Base-by-base conservation (phyloP, 2,888 invertebrate species). In the Ditula angustiorana region DNA sequence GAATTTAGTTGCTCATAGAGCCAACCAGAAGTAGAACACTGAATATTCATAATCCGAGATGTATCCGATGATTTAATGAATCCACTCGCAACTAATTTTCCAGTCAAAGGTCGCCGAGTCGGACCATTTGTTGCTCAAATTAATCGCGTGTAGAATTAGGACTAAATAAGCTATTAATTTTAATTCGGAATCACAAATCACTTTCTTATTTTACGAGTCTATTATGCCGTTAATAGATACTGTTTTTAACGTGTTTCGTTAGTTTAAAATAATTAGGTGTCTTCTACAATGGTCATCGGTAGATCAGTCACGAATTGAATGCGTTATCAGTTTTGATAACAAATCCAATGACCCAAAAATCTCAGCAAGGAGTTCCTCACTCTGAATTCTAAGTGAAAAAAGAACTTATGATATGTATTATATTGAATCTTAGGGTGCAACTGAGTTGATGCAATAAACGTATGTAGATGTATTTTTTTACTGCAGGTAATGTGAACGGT, bases 61-160 rank as follows among this genome's bases (percentile, higher is more conserved):
- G 56, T 41, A 41, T 50, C 24, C 16, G 49, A 57, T 57, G 62
- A 62, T 50, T 49, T 56, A 62, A 30, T 30, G 37, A 49, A 30
- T 44, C 30, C 16, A 46, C 16, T 46, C 23, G 49, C 56, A 24
- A 57, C 49, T 41, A 50, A 57, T 63, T 63, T 58, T 57, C 57
- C 44, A 63, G 53, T 46, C 46, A 64, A 47, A 64, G 64, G 52
- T 59, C 28, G 53, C 33, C 52, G 44, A 44, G 57, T 44, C 44
- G 50, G 19, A 44, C 50, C 57, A 52, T 59, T 59, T 37, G 47
- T 58, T 16, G 58, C 37, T 47, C 33, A 37, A 64, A 64, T 64
- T 64, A 64, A 64, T 64, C 64, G 46, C 26, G n/a, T 37, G 52
- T 47, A 47, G 35, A 64, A 59, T 64, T 64, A 53, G 58, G 64